Evolutionary conservation across 2,888 invertebrate genomes (phyloP).

Genomic region (Harpagoxenus sublaevis): DNA sequence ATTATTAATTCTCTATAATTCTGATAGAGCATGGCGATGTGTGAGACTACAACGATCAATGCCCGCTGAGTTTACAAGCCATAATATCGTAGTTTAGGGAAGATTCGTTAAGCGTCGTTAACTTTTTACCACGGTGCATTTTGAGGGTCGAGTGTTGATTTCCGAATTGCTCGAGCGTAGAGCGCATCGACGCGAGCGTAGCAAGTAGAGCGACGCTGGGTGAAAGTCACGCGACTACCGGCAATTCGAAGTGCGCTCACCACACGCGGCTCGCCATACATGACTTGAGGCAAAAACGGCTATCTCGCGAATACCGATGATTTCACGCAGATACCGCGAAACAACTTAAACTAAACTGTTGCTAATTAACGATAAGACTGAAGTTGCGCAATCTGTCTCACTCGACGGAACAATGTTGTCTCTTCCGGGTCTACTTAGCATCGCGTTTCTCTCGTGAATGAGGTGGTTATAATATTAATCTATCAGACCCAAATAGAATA

Average conservation of each 20-base stretch:
- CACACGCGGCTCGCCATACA: conserved; percentile 62
- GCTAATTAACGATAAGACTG: not conserved
- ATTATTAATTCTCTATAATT: not conserved
- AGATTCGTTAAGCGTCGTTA: conserved; percentile 11
- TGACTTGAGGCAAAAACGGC: conserved; percentile 42
- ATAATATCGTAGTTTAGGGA: not conserved
- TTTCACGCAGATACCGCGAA: conserved; percentile 59
- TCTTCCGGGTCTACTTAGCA: not conserved
- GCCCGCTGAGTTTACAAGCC: not conserved
- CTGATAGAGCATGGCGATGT: not conserved
- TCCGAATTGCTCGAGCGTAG: conserved; percentile 65
- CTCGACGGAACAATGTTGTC: not conserved
- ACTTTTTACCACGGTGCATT: not conserved
- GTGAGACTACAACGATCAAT: not conserved
- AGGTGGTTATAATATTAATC: no score
- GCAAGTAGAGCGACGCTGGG: conserved; percentile 82
- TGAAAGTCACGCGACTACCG: conserved; percentile 70
- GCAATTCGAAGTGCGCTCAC: conserved; percentile 42
- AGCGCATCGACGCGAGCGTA: conserved; percentile 58
- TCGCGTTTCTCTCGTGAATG: not conserved
- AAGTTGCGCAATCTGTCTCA: conserved; percentile 10
- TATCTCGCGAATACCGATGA: conserved; percentile 54
- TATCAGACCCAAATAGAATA: not conserved
- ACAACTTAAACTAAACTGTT: not conserved
- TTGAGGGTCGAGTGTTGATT: conserved; percentile 43